These are phyloP conservation scores for Catostomus latipinnis DNA, from an alignment of 2,797 vertebrate genomes.

Conservation along the genomic window DNA sequence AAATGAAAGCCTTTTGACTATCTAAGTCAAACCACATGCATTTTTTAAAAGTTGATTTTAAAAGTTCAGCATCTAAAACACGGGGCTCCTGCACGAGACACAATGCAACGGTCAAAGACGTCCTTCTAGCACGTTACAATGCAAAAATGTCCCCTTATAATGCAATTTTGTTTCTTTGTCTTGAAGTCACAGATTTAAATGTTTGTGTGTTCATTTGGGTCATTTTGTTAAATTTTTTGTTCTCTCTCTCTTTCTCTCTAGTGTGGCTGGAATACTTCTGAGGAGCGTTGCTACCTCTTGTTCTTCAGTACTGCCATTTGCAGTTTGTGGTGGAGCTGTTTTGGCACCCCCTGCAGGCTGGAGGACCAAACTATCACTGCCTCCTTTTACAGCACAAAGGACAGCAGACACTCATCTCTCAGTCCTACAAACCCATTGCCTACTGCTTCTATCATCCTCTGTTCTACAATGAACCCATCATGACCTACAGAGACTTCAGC, in stretches of 20 bases:
- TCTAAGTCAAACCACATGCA: no score
- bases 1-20: no score
- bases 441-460: conserved; percentile 95
- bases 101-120: no score
- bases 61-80: no score
- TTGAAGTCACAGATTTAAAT: background rate
- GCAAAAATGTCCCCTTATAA: background rate
- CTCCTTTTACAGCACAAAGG: conserved; percentile 57
- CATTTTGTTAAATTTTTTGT: background rate
- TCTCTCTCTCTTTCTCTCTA: conserved; percentile 61
- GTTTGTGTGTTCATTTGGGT: background rate
- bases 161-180: background rate
- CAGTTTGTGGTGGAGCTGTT: conserved; percentile 91
- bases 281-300: conserved; percentile 90
- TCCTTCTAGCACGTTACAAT: background rate
- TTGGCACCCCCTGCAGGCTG: conserved; percentile 70
- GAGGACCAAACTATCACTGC: conserved; percentile 19
- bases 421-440: conserved; percentile 85
- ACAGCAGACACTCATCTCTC: conserved; percentile 55
- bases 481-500: conserved; percentile 86
- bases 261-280: conserved; percentile 89
- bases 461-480: conserved; percentile 93
- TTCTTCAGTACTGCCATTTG: conserved; percentile 92
- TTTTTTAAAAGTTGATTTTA: no score
- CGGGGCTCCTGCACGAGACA: no score